Conservation (phyloP, 2,113 vertebrate genomes). For the Isichthys henryi region DNA sequence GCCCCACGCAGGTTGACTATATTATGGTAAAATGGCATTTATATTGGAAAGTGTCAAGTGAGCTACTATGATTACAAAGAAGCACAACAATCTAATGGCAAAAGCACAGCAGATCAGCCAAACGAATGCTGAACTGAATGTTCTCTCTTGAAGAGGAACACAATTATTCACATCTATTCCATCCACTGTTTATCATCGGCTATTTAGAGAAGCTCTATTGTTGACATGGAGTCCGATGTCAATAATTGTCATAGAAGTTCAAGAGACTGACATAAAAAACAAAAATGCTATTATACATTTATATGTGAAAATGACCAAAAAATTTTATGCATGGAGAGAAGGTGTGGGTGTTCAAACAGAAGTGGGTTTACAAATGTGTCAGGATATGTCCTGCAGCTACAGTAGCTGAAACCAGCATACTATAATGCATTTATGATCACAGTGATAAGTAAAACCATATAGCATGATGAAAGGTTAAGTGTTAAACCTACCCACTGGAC, state of each 20-base stretch:
- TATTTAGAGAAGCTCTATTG: background rate
- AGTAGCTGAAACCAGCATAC: background rate
- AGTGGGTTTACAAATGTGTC: background rate
- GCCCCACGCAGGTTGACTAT: background rate
- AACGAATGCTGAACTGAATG: background rate
- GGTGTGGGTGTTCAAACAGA: background rate
- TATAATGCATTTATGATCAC: background rate
- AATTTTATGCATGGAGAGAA: background rate
- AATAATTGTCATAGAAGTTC: background rate
- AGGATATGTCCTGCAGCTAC: background rate
- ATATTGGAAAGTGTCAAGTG: background rate
- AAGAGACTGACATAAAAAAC: background rate
- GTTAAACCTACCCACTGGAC: background rate
- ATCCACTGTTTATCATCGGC: background rate
- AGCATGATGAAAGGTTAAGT: background rate
- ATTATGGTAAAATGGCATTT: background rate
- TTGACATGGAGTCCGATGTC: background rate
- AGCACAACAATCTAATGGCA: background rate
- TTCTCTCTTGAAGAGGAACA: background rate
- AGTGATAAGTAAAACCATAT: background rate
- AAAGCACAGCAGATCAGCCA: slow-evolving; percentile 3
- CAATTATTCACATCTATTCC: background rate
- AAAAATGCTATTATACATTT: background rate
- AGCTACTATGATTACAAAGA: background rate
- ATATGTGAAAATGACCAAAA: background rate